Evolutionary conservation across 2,113 vertebrate genomes (phyloP), one percentile per base, ranked within the genome.

Genomic region (Noturus placidus): DNA sequence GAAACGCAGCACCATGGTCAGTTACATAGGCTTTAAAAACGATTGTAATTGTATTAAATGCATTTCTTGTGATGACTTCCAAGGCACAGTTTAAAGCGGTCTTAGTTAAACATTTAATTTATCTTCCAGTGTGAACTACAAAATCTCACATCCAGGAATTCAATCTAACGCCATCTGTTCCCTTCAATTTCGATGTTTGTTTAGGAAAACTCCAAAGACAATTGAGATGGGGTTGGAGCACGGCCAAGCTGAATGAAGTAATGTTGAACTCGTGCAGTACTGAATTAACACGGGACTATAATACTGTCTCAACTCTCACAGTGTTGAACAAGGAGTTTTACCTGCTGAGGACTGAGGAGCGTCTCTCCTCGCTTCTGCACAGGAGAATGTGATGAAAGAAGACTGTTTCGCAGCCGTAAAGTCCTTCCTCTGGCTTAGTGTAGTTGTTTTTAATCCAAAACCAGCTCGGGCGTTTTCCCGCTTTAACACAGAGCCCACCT

Each of bases 271-370:
- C 35, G 5, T 57, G 25, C 38, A 17, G 33, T 42, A 33, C 35
- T 82, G 10, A 13, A 25, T 82, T 0, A 61, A 38, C 19, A 42
- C 33, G 42, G 50, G 42, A 5, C 35, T 63, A 61, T 30, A 82
- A 61, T 42, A 27, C 11, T 27, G 10, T 59, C 1, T 61, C 33
- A 61, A 61, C 79, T 57, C 33, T 61, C 20, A 27, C 33, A 5
- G 3, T 63, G 57, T 6, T 42, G 80, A 82, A 59, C 30, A 82
- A 25, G 20, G 25, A 67, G 27, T 54, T 76, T 54, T 86, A 86
- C 85, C 85, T 86, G 59, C 85, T 1, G 54, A 38, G 54, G 46
- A 46, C 46, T 79, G 61, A 67, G 35, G 35, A 33, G 85, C 17
- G 54, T 22, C 27, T 86, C 70, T 78, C 72, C 72, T 30, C 35